Evolutionary conservation across 1,140 invertebrate genomes (phyloP).

Genomic region (Drosophila grimshawi): DNA sequence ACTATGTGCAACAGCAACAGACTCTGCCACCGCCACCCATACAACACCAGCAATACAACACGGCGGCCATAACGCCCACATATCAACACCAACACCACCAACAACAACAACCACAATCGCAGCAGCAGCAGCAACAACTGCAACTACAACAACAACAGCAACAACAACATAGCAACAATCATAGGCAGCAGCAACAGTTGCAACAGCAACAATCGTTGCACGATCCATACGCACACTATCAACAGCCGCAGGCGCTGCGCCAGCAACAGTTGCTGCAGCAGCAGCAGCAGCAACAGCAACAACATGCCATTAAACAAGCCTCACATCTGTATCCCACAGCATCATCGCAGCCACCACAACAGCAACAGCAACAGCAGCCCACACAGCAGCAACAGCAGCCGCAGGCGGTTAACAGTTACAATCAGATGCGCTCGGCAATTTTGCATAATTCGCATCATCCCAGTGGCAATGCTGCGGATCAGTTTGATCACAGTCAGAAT

Average conservation of each 20-base stretch:
- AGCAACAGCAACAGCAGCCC: slow-evolving; percentile 50
- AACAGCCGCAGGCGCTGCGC: slow-evolving; percentile 54
- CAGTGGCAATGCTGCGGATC: slow-evolving; percentile 70
- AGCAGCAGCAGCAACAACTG: slow-evolving; percentile 58
- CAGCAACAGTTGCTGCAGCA: slow-evolving; percentile 65
- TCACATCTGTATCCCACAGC: slow-evolving; percentile 83
- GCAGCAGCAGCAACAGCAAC: slow-evolving; percentile 79
- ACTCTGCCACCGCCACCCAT: slow-evolving; percentile 75
- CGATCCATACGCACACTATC: slow-evolving; percentile 66
- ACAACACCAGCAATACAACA: slow-evolving; percentile 83
- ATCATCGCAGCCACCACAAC: slow-evolving; percentile 54
- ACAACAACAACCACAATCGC: slow-evolving; percentile 55
- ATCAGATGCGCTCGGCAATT: slow-evolving; percentile 78
- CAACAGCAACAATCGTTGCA: slow-evolving; percentile 61
- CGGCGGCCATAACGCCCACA: slow-evolving; percentile 78
- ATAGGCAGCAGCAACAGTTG: slow-evolving; percentile 53
- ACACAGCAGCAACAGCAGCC: slow-evolving; percentile 63
- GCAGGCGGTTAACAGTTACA: slow-evolving; percentile 67
- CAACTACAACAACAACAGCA: slow-evolving; percentile 82
- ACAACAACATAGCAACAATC: slow-evolving; percentile 70
- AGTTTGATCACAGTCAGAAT: slow-evolving; percentile 40
- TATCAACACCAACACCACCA: slow-evolving; percentile 76
- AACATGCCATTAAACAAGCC: slow-evolving; percentile 84
- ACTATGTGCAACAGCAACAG: slow-evolving; percentile 79
- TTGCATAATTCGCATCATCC: slow-evolving; percentile 83